Evolutionary conservation across 2,113 vertebrate species (phyloP).

Genomic region (Hippocampus barbouri): DNA sequence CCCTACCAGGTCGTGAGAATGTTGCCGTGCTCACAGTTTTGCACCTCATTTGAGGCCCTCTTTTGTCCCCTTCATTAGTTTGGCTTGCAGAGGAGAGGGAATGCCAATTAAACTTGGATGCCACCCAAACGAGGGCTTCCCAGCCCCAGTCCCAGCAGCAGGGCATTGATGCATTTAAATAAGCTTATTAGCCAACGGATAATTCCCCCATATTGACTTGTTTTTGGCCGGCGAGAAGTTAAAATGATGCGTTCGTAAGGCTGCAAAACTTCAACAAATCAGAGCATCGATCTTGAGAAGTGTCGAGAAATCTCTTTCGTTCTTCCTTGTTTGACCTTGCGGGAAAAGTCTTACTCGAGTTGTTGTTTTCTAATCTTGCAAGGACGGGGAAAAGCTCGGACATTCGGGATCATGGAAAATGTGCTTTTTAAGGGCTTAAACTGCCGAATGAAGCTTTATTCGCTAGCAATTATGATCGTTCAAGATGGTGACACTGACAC

Average conservation of each 20-base stretch:
- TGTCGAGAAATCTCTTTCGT: neutral
- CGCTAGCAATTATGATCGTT: no score
- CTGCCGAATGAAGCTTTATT: no score
- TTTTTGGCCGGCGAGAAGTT: slow-evolving; percentile 25
- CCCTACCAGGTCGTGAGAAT: neutral
- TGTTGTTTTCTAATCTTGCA: no score
- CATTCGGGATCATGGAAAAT: no score
- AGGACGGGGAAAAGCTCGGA: no score
- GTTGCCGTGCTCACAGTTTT: slow-evolving; percentile 3
- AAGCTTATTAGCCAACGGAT: slow-evolving; percentile 37
- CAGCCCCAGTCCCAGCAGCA: slow-evolving; percentile 41
- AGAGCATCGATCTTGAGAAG: slow-evolving; percentile 16
- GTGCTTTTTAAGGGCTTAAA: no score
- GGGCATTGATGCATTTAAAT: slow-evolving; percentile 34
- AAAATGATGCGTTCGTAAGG: slow-evolving; percentile 9
- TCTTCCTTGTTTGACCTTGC: neutral
- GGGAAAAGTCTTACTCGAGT: no score
- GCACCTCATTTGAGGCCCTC: neutral
- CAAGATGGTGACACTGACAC: no score
- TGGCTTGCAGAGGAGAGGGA: slow-evolving; percentile 25
- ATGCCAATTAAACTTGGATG: slow-evolving; percentile 28
- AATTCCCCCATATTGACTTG: slow-evolving; percentile 30
- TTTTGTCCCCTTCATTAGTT: slow-evolving; percentile 16
- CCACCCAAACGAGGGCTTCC: slow-evolving; percentile 21
- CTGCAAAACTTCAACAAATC: slow-evolving; percentile 3